Percentiles rank a stretch among this genome's conserved stretches.
Conservation (phyloP, 2,797 vertebrate genomes). For the Pampus argenteus region DNA sequence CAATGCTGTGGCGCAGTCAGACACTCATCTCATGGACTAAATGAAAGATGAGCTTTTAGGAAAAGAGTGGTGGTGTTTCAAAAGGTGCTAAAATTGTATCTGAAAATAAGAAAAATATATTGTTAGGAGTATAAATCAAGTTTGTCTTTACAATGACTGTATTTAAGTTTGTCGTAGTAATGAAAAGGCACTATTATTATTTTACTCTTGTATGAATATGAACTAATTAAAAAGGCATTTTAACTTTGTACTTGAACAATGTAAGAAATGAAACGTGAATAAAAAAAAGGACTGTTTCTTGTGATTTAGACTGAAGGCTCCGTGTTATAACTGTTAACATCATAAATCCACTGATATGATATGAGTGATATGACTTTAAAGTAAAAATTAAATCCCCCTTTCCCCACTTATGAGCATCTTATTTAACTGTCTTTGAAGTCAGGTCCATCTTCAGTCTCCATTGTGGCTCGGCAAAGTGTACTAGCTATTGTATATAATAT, state of each 20-base stretch:
- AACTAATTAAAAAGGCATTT: constrained; percentile 97
- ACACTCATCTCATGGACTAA: constrained; percentile 84
- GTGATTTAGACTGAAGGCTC: constrained; percentile 81
- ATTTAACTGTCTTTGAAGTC: not conserved
- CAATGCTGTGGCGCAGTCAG: constrained; percentile 86
- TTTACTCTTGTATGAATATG: constrained; percentile 98
- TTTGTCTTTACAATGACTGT: constrained; percentile 98
- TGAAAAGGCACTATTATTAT: constrained; percentile 96
- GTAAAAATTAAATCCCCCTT: not conserved
- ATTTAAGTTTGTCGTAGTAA: constrained; percentile 97
- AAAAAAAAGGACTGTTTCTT: constrained; percentile 90
- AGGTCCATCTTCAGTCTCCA: not conserved
- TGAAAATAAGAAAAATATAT: constrained; percentile 93
- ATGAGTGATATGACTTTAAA: not conserved
- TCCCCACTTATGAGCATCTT: not conserved
- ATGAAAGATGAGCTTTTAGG: constrained; percentile 80
- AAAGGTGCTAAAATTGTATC: constrained; percentile 99
- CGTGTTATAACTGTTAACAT: constrained; percentile 21
- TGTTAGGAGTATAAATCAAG: constrained; percentile 95
- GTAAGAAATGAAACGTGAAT: constrained; percentile 87
- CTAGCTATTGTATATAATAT: not conserved
- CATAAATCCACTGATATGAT: not conserved
- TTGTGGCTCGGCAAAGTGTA: not conserved
- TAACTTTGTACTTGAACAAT: constrained; percentile 99
- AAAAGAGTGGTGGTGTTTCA: constrained; percentile 89